Evolutionary conservation across 2,113 vertebrate genomes (phyloP).

Genomic region (Passer domesticus): DNA sequence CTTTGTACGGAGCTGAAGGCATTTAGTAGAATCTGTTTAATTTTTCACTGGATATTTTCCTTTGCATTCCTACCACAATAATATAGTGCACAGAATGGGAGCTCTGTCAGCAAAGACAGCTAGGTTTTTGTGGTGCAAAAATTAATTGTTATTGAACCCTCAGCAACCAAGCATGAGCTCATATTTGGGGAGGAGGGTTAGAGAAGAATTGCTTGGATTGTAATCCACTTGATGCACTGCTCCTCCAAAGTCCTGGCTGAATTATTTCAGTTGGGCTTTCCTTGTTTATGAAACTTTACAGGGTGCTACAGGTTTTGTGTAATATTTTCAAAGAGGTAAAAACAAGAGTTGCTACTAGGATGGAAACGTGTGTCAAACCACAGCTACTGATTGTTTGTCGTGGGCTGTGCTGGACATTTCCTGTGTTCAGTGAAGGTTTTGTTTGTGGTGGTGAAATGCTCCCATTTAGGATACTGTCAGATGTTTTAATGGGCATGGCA

Average conservation of each 20-base stretch:
- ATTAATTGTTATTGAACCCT: neutral
- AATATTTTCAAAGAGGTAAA: neutral
- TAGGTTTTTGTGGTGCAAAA: slow-evolving; percentile 11
- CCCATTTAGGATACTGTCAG: neutral
- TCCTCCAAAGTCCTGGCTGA: neutral
- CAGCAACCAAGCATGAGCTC: neutral
- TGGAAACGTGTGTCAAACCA: neutral
- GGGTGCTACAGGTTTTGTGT: neutral
- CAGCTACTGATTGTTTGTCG: neutral
- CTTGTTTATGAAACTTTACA: neutral
- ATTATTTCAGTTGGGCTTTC: neutral
- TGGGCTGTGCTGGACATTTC: neutral
- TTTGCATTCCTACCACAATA: slow-evolving; percentile 19
- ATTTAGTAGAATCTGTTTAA: neutral
- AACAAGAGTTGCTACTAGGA: neutral
- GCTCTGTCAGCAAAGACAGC: slow-evolving; percentile 11
- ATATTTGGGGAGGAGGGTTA: neutral
- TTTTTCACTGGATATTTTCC: slow-evolving; percentile 15
- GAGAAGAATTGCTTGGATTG: neutral
- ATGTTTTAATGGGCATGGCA: neutral
- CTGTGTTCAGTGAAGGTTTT: neutral
- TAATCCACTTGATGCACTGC: neutral
- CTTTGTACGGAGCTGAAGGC: neutral
- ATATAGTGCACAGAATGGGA: neutral
- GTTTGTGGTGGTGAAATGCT: neutral